phyloP scores from a whole-genome alignment of 2,888 invertebrate genomes.

The Papilio protenor region DNA sequence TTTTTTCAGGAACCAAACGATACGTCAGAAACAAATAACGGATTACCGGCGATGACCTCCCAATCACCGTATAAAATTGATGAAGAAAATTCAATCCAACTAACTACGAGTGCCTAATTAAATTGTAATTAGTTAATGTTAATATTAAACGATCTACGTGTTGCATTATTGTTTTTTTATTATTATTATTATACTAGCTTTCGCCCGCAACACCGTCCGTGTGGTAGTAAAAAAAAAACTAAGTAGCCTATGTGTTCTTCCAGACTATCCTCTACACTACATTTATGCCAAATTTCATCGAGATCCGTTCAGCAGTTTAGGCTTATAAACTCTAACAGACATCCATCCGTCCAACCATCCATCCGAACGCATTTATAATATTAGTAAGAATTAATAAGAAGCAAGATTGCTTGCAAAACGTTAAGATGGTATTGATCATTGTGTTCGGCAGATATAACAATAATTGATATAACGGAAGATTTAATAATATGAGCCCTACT shows the following conservation, averaged over 20 bases:
- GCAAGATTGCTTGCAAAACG: too few relatives aligned
- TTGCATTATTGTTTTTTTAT: neutral
- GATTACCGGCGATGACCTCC: constrained; percentile 72
- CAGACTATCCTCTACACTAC: too few relatives aligned
- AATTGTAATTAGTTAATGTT: constrained; percentile 19
- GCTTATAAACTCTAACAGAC: too few relatives aligned
- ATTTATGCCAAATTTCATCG: too few relatives aligned
- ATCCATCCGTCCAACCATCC: too few relatives aligned
- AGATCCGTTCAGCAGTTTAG: too few relatives aligned
- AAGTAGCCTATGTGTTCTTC: too few relatives aligned
- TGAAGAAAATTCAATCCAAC: constrained; percentile 84
- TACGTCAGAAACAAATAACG: constrained; percentile 48
- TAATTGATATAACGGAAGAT: neutral
- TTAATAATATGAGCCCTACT: neutral
- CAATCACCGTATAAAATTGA: constrained; percentile 86
- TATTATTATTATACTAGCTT: neutral
- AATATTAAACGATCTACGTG: neutral
- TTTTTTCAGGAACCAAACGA: constrained; percentile 38
- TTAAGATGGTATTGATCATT: neutral
- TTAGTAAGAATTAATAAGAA: too few relatives aligned
- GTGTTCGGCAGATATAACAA: neutral
- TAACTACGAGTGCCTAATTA: constrained; percentile 59
- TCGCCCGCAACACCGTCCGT: too few relatives aligned
- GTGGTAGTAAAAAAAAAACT: too few relatives aligned
- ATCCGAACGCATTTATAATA: too few relatives aligned